Percentiles rank a stretch among this genome's conserved stretches.
These are phyloP conservation scores for Hiodon tergisus DNA, from an alignment of 2,113 vertebrate species.

Conservation along the genomic window DNA sequence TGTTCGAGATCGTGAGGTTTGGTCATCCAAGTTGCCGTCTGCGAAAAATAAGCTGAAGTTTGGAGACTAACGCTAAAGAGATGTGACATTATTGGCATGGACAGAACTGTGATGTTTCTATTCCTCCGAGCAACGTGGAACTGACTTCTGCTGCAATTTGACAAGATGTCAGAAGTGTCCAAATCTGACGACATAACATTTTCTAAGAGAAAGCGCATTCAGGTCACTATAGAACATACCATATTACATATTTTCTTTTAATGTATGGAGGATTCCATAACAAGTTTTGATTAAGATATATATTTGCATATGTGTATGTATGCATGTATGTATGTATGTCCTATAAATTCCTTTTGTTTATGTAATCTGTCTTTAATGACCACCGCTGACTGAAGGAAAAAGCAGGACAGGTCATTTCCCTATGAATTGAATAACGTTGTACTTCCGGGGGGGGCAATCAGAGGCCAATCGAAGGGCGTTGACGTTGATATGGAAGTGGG, in stretches of 20 bases:
- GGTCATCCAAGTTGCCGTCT: constrained; percentile 23
- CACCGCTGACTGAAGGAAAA: not conserved
- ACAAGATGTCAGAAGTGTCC: no score
- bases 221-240: no score
- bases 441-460: constrained; percentile 5
- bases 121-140: not conserved
- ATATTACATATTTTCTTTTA: no score
- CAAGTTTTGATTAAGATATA: no score
- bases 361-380: not conserved
- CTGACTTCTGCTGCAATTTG: not conserved
- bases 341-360: not conserved
- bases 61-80: not conserved
- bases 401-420: constrained; percentile 20
- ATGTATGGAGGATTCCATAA: no score
- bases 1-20: no score
- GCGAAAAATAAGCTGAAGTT: constrained; percentile 14
- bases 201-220: no score
- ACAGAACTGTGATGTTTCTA: not conserved
- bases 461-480: constrained; percentile 28
- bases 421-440: constrained; percentile 3
- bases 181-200: no score
- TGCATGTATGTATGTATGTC: not conserved
- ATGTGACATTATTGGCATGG: no score
- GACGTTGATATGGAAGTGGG: constrained; percentile 16
- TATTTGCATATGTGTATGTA: no score